A percentile compares a stretch with the other conserved stretches of the same genome.
phyloP scores from a whole-genome alignment of 2,113 vertebrate genomes.

The Anarhynchus alexandrinus region DNA sequence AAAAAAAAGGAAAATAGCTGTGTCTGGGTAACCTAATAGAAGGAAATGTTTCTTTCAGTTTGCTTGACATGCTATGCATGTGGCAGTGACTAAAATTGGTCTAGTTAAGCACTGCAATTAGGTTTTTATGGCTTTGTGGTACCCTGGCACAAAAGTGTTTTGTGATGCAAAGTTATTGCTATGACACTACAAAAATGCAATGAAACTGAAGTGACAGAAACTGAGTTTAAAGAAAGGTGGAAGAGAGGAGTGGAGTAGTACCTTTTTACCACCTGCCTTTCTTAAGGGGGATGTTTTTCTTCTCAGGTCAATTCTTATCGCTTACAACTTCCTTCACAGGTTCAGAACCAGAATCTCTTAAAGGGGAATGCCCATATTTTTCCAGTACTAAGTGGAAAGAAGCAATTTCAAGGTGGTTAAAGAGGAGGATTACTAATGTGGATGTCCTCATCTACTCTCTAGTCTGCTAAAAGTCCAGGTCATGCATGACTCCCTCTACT shows the following conservation, averaged over 20 bases:
- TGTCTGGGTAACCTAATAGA: neutral
- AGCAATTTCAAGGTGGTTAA: neutral
- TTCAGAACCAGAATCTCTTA: neutral
- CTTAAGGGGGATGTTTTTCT: neutral
- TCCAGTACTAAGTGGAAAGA: neutral
- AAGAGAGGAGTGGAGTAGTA: neutral
- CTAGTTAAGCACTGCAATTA: neutral
- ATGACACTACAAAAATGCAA: neutral
- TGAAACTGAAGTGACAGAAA: neutral
- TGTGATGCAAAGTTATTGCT: neutral
- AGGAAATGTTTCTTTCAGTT: neutral
- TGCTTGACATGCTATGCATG: neutral
- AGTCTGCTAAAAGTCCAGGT: neutral
- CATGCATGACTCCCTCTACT: neutral
- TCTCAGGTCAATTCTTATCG: neutral
- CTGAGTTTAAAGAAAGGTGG: neutral
- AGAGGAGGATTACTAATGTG: neutral
- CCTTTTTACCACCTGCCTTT: neutral
- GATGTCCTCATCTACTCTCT: neutral
- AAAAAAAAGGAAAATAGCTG: neutral
- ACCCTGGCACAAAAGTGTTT: neutral
- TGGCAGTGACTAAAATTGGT: neutral
- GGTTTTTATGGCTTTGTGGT: neutral
- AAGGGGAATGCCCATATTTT: neutral
- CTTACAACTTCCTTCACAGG: neutral